These are phyloP conservation scores for Drosophila flavopinicola DNA, from an alignment of 2,888 invertebrate genomes.

Conservation along the genomic window DNA sequence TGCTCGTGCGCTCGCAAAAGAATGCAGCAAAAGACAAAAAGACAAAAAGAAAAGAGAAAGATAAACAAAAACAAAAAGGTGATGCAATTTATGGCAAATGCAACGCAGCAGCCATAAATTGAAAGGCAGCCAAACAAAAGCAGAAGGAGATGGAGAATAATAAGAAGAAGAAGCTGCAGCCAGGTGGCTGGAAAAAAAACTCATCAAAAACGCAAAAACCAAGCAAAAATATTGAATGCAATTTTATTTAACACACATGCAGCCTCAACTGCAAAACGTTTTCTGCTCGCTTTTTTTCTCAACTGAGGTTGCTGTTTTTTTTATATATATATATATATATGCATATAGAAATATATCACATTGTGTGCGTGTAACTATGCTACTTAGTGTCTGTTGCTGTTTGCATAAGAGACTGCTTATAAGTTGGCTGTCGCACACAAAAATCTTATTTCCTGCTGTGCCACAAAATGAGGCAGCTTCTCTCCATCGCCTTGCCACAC, in stretches of 20 bases:
- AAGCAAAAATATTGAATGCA: conserved; percentile 73
- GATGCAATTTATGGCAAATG: conserved; percentile 61
- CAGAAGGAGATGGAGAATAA: too few species aligned
- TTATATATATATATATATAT: not conserved
- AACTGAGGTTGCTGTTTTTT: conserved; percentile 28
- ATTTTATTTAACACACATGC: conserved; percentile 65
- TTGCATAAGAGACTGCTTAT: conserved; percentile 53
- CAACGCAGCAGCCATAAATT: conserved; percentile 65
- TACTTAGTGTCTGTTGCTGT: conserved; percentile 70
- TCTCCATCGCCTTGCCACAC: conserved; percentile 31
- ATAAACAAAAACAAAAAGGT: conserved; percentile 15
- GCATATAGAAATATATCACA: conserved; percentile 68
- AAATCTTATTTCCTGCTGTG: conserved; percentile 47
- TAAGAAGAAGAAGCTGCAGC: conserved; percentile 13
- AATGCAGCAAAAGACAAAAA: conserved; percentile 26
- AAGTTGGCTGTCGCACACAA: conserved; percentile 38
- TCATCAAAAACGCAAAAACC: conserved; percentile 60
- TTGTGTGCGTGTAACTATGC: conserved; percentile 64
- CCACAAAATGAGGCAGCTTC: conserved; percentile 38
- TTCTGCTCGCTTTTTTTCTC: conserved; percentile 7
- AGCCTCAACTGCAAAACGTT: conserved; percentile 42
- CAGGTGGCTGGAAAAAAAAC: conserved; percentile 50
- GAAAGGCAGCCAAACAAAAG: conserved; percentile 62
- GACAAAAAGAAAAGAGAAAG: conserved; percentile 16
- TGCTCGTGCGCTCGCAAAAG: conserved; percentile 45